phyloP scores from a whole-genome alignment of 2,888 invertebrate species.

The Tupiocoris notatus region DNA sequence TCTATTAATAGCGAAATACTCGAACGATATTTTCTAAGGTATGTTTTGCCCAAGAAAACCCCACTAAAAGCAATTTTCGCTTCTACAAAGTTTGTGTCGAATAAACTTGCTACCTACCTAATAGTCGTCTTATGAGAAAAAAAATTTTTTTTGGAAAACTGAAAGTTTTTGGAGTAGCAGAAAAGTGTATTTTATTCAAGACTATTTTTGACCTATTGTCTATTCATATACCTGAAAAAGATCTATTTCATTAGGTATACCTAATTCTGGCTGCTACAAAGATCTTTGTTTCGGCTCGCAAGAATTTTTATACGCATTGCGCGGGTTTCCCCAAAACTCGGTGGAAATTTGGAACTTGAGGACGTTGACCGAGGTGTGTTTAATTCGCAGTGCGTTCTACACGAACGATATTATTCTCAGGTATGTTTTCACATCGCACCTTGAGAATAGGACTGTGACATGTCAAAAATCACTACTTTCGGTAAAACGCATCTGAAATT shows the following conservation, averaged over 20 bases:
- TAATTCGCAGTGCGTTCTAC: conserved; percentile 1
- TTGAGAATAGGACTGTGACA: neutral
- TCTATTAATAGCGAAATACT: too few species aligned
- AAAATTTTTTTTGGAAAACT: too few species aligned
- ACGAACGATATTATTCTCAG: neutral
- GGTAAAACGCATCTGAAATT: neutral
- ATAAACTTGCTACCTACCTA: too few species aligned
- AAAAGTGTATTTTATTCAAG: too few species aligned
- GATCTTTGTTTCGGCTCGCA: neutral
- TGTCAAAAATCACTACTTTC: neutral
- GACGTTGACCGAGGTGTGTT: neutral
- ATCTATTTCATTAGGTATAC: neutral
- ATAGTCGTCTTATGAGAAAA: too few species aligned
- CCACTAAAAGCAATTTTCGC: too few species aligned
- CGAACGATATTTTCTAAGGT: too few species aligned
- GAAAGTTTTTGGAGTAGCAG: too few species aligned
- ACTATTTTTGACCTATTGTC: too few species aligned
- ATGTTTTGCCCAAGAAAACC: too few species aligned
- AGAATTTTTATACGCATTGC: conserved; percentile 10
- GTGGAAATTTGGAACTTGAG: conserved; percentile 18
- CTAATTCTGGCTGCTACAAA: neutral
- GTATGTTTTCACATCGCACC: conserved; percentile 2
- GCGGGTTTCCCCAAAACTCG: neutral
- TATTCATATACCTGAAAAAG: too few species aligned
- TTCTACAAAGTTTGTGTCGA: too few species aligned